These are phyloP conservation scores for Dipodomys ordii DNA, from an alignment of 2,113 vertebrate species.

Conservation along the genomic window DNA sequence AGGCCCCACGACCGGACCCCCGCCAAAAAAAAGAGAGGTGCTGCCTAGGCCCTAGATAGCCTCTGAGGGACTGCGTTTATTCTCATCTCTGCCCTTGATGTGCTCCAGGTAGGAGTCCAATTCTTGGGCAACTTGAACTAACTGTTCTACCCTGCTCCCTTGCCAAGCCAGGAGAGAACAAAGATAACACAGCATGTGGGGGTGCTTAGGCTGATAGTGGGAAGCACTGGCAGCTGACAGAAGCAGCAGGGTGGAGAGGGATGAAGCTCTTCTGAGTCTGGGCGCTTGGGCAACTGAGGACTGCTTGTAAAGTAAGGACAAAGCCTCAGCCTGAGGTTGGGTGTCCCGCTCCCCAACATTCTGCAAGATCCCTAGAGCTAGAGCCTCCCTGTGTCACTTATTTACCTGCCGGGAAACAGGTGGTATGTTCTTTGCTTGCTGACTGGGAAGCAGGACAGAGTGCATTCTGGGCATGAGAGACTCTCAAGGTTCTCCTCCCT, in stretches of 20 bases:
- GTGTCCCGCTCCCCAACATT: neutral
- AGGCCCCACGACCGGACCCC: too few species aligned
- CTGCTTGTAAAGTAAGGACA: neutral
- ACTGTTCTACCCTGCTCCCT: neutral
- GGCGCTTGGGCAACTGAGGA: neutral
- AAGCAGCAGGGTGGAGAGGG: neutral
- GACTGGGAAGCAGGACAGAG: neutral
- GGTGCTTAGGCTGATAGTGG: neutral
- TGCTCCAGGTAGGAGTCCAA: neutral
- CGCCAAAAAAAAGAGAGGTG: neutral
- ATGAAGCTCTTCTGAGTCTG: neutral
- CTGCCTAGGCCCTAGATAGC: neutral
- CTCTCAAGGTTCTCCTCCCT: too few species aligned
- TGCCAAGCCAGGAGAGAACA: neutral
- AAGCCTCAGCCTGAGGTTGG: neutral
- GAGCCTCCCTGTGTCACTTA: neutral
- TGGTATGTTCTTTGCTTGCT: neutral
- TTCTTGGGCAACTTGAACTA: neutral
- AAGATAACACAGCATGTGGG: rapidly evolving
- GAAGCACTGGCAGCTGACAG: rapidly evolving
- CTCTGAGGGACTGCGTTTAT: neutral
- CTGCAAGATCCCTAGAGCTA: neutral
- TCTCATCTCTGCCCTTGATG: neutral
- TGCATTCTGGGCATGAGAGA: neutral
- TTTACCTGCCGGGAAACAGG: neutral